Conservation (phyloP, 2,888 invertebrate genomes). For the Phlogophora meticulosa region DNA sequence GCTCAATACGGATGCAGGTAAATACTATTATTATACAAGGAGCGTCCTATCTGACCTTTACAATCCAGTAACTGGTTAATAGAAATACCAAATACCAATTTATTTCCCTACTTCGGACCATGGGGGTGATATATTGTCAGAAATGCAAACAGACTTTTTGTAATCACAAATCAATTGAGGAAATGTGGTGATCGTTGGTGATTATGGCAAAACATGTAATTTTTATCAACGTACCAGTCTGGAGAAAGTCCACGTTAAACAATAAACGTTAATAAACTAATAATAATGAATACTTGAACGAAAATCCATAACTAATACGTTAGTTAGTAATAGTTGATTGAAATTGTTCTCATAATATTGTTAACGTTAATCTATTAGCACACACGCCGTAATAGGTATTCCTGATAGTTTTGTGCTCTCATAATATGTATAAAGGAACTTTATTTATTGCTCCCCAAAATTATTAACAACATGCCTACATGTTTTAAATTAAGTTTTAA, state of each 20-base stretch:
- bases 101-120: too few species aligned
- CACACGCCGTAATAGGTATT: slow-evolving; percentile 28
- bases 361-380: slow-evolving; percentile 39
- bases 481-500: slow-evolving; percentile 48
- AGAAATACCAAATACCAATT: too few species aligned
- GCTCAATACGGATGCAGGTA: too few species aligned
- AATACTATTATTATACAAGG: too few species aligned
- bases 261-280: slow-evolving; percentile 13
- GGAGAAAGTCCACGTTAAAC: not conserved
- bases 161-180: not conserved
- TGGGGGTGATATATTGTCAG: not conserved
- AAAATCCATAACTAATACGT: slow-evolving; percentile 37
- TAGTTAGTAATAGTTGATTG: slow-evolving; percentile 28
- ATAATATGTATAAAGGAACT: slow-evolving; percentile 22
- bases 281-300: slow-evolving; percentile 17
- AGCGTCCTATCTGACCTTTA: too few species aligned
- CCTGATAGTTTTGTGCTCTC: slow-evolving; percentile 16
- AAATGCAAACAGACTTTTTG: not conserved
- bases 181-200: not conserved
- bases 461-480: slow-evolving; percentile 41
- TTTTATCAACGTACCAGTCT: not conserved
- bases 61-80: too few species aligned
- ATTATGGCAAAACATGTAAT: not conserved
- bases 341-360: slow-evolving; percentile 42
- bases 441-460: slow-evolving; percentile 34